phyloP scores from a whole-genome alignment of 2,113 vertebrate genomes.

The Cephalopterus ornatus region DNA sequence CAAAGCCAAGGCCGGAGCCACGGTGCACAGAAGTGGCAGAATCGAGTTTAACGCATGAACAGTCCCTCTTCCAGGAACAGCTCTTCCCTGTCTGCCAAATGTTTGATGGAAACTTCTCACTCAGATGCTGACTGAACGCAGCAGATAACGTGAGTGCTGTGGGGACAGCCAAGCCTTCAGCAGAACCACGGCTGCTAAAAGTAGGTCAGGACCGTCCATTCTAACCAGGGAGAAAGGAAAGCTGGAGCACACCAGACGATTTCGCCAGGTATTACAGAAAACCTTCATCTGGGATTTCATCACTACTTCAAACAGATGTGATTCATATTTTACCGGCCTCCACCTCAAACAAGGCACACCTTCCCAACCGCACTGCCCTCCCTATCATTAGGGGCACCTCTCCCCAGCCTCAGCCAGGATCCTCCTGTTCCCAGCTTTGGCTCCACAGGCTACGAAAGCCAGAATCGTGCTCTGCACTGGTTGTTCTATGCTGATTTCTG shows the following conservation, averaged over 20 bases:
- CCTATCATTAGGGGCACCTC: constrained; percentile 22
- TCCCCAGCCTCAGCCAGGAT: neutral
- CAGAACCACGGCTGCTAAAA: neutral
- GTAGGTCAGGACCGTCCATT: constrained; percentile 7
- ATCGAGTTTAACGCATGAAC: neutral
- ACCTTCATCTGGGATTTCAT: constrained; percentile 49
- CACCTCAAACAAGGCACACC: constrained; percentile 46
- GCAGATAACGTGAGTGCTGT: neutral
- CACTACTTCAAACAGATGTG: constrained; percentile 59
- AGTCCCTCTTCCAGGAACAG: neutral
- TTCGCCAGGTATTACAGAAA: constrained; percentile 59
- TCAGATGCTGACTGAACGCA: neutral
- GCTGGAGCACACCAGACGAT: neutral
- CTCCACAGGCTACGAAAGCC: neutral
- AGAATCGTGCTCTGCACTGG: neutral
- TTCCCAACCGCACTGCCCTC: constrained; percentile 23
- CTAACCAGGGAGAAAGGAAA: neutral
- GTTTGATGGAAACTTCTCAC: neutral
- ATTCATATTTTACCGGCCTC: constrained; percentile 25
- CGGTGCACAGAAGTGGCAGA: neutral
- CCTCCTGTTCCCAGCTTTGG: neutral
- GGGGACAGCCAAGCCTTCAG: neutral
- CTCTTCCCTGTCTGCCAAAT: neutral
- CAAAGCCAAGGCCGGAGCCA: neutral
- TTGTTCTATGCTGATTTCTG: neutral